Evolutionary conservation across 2,888 invertebrate species (phyloP), one percentile per base, ranked within the genome.

Genomic region (Aethes cnicana): DNA sequence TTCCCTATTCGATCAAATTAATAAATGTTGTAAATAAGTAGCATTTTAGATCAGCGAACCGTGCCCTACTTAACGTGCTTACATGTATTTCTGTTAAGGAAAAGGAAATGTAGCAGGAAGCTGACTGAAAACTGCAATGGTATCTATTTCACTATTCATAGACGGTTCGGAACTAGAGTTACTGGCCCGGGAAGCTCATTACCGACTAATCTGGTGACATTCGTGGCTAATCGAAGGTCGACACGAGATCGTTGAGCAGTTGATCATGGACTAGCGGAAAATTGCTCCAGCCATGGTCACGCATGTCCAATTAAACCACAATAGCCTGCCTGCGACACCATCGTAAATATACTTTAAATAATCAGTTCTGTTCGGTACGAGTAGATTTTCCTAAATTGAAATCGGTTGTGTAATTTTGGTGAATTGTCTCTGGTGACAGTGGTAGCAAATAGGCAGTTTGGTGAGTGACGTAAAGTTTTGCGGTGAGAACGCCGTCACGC

Each of bases 211-310:
- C 43, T 23, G 18, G 9, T 30, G 48, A 47, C 46, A 47, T 47
- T 48, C 28, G 25, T 35, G 18, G 9, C 28, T 50, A 44, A 50
- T 50, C 50, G 50, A 50, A 50, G 50, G 50, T 37, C 37, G 14
- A 18, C 14, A 26, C 25, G 20, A 12, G 12, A 37, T 12, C 37
- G n/a, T 23, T 14, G 21, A 37, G 21, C 21, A 37, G n/a, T 23
- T 14, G 21, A 37, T 11, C 21, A 37, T 23, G n/a, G 23, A 21
- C 26, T 20, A 37, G 43, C 43, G 43, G 43, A 43, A 44, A 36
- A 44, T 44, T 43, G 30, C 20, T n/a, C 11, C 23, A 39, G 9
- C 30, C 42, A 20, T 8, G 23, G 42, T 35, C 49, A 49, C 43
- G 49, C 42, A 26, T 49, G 35, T 11, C 36, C 36, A 23, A 28